Conservation (phyloP, 2,888 invertebrate genomes). For the Margaritifera margaritifera region DNA sequence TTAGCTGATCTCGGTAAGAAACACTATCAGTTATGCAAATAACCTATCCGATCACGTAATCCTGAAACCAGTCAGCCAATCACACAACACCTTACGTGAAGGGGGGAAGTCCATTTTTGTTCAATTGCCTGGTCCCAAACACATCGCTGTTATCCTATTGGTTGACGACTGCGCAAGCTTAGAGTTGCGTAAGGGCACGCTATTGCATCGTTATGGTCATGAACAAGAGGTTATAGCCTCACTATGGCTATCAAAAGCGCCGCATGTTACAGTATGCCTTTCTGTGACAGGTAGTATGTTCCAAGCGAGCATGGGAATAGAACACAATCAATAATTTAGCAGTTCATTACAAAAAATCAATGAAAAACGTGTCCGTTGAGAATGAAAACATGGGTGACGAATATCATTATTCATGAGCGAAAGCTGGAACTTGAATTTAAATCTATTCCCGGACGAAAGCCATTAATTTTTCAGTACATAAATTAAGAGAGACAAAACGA, state of each 20-base stretch:
- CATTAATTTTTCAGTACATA: no score
- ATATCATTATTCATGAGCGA: no score
- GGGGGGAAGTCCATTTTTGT: slow-evolving; percentile 34
- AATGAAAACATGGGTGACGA: no score
- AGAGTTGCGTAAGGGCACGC: slow-evolving; percentile 52
- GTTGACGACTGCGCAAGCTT: slow-evolving; percentile 32
- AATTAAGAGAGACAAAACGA: no score
- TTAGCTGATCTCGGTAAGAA: slow-evolving; percentile 21
- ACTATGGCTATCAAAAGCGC: slow-evolving; percentile 13
- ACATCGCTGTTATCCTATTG: slow-evolving; percentile 27
- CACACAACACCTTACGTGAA: slow-evolving; percentile 23
- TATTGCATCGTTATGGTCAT: slow-evolving; percentile 18
- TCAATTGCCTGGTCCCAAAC: not conserved
- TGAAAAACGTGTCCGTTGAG: no score
- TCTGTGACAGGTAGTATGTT: no score
- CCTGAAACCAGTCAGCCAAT: slow-evolving; percentile 59
- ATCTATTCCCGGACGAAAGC: no score
- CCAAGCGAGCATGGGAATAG: no score
- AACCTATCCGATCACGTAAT: slow-evolving; percentile 53
- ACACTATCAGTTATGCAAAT: slow-evolving; percentile 35
- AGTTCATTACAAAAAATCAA: no score
- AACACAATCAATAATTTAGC: no score
- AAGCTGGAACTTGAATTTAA: no score
- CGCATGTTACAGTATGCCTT: no score
- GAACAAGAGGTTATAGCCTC: slow-evolving; percentile 45